Conservation (phyloP, 2,888 invertebrate genomes). For the Amiota minor region DNA sequence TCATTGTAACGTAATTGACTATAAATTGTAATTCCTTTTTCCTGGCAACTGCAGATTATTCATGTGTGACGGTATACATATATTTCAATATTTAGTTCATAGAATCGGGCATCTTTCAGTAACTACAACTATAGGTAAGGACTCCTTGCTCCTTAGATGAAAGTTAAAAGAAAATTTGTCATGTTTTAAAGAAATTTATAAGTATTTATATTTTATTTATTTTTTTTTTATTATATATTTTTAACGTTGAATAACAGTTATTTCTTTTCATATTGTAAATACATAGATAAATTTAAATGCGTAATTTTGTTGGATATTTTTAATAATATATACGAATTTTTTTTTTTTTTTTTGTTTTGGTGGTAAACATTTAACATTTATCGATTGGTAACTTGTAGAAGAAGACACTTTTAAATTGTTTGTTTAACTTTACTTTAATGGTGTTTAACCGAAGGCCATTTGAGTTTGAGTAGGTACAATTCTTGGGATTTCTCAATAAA, state of each 20-base stretch:
- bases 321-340: neutral
- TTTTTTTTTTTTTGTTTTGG: neutral
- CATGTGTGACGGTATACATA: no score
- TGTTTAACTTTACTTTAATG: slow-evolving; percentile 19
- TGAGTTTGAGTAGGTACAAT: slow-evolving; percentile 4
- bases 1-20: no score
- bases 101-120: no score
- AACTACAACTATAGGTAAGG: no score
- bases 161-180: no score
- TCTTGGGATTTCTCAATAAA: no score
- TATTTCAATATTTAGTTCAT: no score
- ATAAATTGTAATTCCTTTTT: no score
- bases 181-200: slow-evolving; percentile 54
- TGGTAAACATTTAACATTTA: slow-evolving; percentile 18
- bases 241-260: slow-evolving; percentile 64
- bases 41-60: no score
- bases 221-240: slow-evolving; percentile 57
- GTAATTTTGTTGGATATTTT: slow-evolving; percentile 49
- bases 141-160: no score
- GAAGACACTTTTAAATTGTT: slow-evolving; percentile 46
- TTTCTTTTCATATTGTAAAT: slow-evolving; percentile 48
- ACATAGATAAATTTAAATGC: slow-evolving; percentile 53
- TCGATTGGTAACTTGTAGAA: slow-evolving; percentile 36
- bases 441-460: slow-evolving; percentile 44
- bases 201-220: no score